phyloP scores from a whole-genome alignment of 1,140 invertebrate genomes.

The Lepidostoma basale region DNA sequence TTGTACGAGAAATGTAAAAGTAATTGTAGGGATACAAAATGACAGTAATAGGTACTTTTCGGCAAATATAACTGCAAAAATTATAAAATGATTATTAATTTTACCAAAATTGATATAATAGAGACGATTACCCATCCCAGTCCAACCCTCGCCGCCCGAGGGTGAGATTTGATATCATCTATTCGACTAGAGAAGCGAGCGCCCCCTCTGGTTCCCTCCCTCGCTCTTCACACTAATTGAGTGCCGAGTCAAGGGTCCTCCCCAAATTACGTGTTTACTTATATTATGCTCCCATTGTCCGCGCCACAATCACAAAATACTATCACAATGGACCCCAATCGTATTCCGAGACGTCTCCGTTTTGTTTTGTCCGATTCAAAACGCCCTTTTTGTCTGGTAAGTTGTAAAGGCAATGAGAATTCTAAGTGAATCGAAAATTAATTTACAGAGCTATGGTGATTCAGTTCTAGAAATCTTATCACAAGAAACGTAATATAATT shows the following conservation, averaged over 20 bases:
- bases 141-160: slow-evolving; percentile 6
- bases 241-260: slow-evolving; percentile 40
- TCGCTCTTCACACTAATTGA: slow-evolving; percentile 43
- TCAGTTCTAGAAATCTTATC: no score
- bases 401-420: slow-evolving; percentile 4
- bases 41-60: no score
- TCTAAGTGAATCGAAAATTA: background rate
- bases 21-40: no score
- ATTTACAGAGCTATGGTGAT: no score
- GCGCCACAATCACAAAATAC: slow-evolving; percentile 28
- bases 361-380: slow-evolving; percentile 8
- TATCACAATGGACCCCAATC: slow-evolving; percentile 37
- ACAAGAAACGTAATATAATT: no score
- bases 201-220: slow-evolving; percentile 17
- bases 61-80: no score
- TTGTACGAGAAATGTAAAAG: no score
- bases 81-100: no score
- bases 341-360: slow-evolving; percentile 26
- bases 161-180: slow-evolving; percentile 46
- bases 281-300: slow-evolving; percentile 42
- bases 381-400: background rate
- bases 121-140: no score
- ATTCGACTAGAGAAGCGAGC: slow-evolving; percentile 47
- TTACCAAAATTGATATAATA: no score
- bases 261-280: slow-evolving; percentile 44